Evolutionary conservation across 2,797 vertebrate genomes (phyloP).

Genomic region (Macroramphosus scolopax): DNA sequence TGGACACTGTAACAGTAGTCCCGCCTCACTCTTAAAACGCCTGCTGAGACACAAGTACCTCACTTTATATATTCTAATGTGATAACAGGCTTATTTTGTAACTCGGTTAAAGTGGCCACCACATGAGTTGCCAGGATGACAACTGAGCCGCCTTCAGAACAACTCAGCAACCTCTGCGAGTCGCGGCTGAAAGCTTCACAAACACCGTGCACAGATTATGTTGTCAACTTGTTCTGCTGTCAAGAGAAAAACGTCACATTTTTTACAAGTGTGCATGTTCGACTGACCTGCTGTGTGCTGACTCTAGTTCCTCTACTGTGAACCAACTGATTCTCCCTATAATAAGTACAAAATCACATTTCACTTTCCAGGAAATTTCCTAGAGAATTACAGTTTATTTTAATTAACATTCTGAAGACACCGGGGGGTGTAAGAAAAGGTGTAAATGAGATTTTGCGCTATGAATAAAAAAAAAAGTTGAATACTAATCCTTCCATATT

Average conservation of each 20-base stretch:
- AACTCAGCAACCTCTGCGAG: neutral
- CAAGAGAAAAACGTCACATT: neutral
- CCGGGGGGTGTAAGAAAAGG: constrained; percentile 18
- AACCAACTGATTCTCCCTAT: neutral
- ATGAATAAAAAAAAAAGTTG: constrained; percentile 9
- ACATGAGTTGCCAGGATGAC: neutral
- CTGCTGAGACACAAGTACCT: too few species aligned
- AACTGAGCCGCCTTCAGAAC: neutral
- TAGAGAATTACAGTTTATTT: too few species aligned
- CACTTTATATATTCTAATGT: too few species aligned
- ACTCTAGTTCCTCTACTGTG: constrained; percentile 4
- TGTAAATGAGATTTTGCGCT: constrained; percentile 6
- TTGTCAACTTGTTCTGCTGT: too few species aligned
- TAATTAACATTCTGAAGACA: too few species aligned
- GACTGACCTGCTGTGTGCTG: constrained; percentile 1
- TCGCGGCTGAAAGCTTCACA: neutral
- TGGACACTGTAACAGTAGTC: too few species aligned
- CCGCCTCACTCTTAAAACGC: too few species aligned
- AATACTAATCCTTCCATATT: constrained; percentile 31
- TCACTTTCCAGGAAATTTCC: constrained; percentile 4
- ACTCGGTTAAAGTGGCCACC: too few species aligned
- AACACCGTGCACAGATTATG: too few species aligned
- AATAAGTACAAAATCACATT: neutral
- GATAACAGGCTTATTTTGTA: too few species aligned
- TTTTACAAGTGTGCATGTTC: neutral